Evolutionary conservation across 2,797 vertebrate genomes (phyloP).

Genomic region (Pseudotriccus pelzelni): DNA sequence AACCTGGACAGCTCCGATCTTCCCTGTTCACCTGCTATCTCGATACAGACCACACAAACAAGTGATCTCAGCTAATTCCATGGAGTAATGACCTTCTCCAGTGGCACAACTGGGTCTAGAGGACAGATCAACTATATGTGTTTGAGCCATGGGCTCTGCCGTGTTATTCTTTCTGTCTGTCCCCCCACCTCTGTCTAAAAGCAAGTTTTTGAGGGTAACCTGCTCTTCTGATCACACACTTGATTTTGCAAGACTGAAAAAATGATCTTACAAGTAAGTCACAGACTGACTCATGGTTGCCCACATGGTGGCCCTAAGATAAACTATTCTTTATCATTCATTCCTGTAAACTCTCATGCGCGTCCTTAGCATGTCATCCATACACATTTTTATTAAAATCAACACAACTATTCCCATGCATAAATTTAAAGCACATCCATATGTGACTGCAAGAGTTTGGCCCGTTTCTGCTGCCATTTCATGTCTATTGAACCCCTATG

Average conservation of each 20-base stretch:
- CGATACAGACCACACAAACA: accelerated
- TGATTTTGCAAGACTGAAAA: neutral
- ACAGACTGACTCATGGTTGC: neutral
- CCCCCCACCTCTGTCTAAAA: neutral
- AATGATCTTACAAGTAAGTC: neutral
- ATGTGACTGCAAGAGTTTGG: neutral
- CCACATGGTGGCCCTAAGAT: too few species aligned
- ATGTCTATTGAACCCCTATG: neutral
- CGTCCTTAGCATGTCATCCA: neutral
- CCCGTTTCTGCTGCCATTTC: constrained; percentile 7
- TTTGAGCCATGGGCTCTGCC: neutral
- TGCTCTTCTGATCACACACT: neutral
- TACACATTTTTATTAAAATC: neutral
- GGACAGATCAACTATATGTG: accelerated
- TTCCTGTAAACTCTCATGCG: neutral
- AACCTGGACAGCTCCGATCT: neutral
- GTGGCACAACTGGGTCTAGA: neutral
- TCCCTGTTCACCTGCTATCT: neutral
- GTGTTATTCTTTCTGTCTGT: neutral
- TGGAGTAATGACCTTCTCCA: neutral
- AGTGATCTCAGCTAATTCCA: neutral
- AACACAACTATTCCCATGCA: neutral
- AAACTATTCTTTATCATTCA: neutral
- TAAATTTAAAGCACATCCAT: neutral
- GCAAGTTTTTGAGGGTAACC: neutral